Evolutionary conservation across 2,888 invertebrate species (phyloP).

Genomic region (Shargacucullia verbasci): DNA sequence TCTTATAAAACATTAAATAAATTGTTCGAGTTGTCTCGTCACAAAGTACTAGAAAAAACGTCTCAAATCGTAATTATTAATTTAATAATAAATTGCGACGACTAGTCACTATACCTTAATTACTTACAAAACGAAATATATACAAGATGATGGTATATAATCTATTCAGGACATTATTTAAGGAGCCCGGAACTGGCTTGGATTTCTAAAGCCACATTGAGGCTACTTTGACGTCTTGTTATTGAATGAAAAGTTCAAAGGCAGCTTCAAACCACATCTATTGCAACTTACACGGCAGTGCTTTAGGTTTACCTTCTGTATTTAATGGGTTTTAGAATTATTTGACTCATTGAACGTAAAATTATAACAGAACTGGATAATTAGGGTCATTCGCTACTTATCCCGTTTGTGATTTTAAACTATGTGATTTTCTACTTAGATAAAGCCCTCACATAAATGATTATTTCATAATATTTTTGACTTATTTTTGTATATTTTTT

Average conservation of each 20-base stretch:
- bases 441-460: too few species aligned
- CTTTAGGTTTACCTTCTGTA: neutral
- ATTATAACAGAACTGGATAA: too few species aligned
- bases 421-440: too few species aligned
- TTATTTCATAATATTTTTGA: too few species aligned
- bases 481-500: too few species aligned
- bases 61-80: slow-evolving; percentile 50
- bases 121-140: slow-evolving; percentile 63
- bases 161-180: slow-evolving; percentile 64
- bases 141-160: slow-evolving; percentile 60
- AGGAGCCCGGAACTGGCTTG: neutral
- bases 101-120: slow-evolving; percentile 76
- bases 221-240: neutral
- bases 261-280: neutral
- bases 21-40: slow-evolving; percentile 42
- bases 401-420: too few species aligned
- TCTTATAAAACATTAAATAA: slow-evolving; percentile 52
- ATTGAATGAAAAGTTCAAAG: slow-evolving; percentile 1
- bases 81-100: slow-evolving; percentile 69
- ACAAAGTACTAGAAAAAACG: slow-evolving; percentile 39
- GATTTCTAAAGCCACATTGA: slow-evolving; percentile 13
- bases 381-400: too few species aligned
- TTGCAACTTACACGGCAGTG: too few species aligned
- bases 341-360: neutral
- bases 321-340: slow-evolving; percentile 1